These are phyloP conservation scores for Agapostemon virescens DNA, from an alignment of 2,888 invertebrate genomes.

Conservation along the genomic window DNA sequence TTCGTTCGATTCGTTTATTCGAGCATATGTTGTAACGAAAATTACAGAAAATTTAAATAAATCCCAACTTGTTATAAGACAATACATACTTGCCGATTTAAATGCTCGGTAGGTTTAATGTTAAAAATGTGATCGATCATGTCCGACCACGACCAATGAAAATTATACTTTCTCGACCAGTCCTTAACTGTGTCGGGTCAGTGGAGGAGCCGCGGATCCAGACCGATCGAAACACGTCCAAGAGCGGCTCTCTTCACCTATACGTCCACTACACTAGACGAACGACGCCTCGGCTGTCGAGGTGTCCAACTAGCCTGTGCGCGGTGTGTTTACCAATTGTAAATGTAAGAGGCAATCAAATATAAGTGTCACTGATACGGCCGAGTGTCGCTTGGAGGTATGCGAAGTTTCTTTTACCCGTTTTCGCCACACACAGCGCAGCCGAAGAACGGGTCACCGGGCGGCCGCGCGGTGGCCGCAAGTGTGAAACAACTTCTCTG, in stretches of 20 bases:
- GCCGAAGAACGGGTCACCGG: slow-evolving; percentile 29
- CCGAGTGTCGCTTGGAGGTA: slow-evolving; percentile 18
- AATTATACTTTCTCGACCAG: background rate
- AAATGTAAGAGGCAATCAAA: slow-evolving; percentile 63
- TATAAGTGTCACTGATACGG: slow-evolving; percentile 58
- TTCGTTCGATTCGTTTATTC: too few relatives aligned
- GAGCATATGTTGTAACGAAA: too few relatives aligned
- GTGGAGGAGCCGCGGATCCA: background rate
- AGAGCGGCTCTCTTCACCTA: slow-evolving; percentile 8
- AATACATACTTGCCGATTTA: too few relatives aligned
- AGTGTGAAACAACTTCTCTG: slow-evolving; percentile 49
- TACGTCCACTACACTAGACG: slow-evolving; percentile 5
- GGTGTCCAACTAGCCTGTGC: background rate
- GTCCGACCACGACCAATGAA: background rate
- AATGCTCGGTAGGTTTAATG: too few relatives aligned
- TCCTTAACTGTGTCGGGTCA: background rate
- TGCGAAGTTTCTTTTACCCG: slow-evolving; percentile 35
- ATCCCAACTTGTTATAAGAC: too few relatives aligned
- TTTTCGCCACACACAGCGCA: slow-evolving; percentile 7
- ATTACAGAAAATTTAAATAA: too few relatives aligned
- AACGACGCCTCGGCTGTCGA: background rate
- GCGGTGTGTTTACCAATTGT: slow-evolving; percentile 47
- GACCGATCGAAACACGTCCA: slow-evolving; percentile 14
- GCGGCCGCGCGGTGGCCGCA: slow-evolving; percentile 7
- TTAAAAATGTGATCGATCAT: background rate